These are phyloP conservation scores for Erpornis zantholeuca DNA, from an alignment of 2,113 vertebrate species.

Conservation along the genomic window DNA sequence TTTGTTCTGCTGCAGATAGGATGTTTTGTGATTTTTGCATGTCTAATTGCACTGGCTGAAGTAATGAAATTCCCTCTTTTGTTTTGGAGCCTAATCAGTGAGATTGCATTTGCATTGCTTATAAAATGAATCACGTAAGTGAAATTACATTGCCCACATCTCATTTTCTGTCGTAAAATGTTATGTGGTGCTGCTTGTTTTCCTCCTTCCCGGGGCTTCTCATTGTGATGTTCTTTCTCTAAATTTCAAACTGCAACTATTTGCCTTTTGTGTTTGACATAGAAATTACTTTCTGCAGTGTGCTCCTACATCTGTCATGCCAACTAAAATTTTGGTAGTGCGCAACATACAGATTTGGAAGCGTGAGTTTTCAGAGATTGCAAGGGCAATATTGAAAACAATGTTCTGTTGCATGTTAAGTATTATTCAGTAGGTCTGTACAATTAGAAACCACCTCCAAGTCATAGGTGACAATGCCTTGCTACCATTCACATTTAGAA, in stretches of 20 bases:
- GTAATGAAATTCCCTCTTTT: slow-evolving; percentile 70
- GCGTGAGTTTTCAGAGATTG: slow-evolving; percentile 46
- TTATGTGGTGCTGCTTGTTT: slow-evolving; percentile 60
- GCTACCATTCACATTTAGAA: background rate
- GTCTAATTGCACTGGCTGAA: slow-evolving; percentile 43
- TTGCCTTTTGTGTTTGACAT: slow-evolving; percentile 18
- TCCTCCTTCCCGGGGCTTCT: slow-evolving; percentile 36
- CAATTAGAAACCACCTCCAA: slow-evolving; percentile 25
- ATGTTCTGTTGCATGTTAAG: background rate
- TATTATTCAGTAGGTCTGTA: slow-evolving; percentile 31
- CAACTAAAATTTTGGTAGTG: slow-evolving; percentile 28
- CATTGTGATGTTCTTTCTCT: slow-evolving; percentile 11
- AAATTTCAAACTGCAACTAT: background rate
- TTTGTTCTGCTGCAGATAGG: slow-evolving; percentile 6
- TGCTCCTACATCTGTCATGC: background rate
- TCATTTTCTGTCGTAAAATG: slow-evolving; percentile 67
- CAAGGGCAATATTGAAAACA: background rate
- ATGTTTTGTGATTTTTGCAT: slow-evolving; percentile 28
- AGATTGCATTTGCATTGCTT: slow-evolving; percentile 70
- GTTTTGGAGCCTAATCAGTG: slow-evolving; percentile 69
- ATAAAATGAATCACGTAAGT: slow-evolving; percentile 59
- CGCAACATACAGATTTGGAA: background rate
- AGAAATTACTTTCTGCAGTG: slow-evolving; percentile 17
- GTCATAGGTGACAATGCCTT: slow-evolving; percentile 10
- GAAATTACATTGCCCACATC: slow-evolving; percentile 67